Evolutionary conservation across 2,113 vertebrate genomes (phyloP).

Genomic region (Orientallactaga bullata): DNA sequence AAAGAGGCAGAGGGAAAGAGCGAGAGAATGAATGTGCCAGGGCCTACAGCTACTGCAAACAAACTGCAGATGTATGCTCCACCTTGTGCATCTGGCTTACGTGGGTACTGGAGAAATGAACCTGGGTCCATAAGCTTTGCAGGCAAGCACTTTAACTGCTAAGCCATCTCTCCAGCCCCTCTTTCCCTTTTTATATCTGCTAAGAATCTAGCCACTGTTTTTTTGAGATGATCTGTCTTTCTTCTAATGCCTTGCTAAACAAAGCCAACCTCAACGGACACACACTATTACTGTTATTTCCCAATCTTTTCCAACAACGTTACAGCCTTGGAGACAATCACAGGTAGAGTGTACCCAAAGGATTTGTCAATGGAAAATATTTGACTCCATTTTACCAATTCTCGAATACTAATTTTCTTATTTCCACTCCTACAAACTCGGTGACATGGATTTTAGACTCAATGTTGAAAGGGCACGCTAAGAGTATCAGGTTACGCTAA

Average conservation of each 20-base stretch:
- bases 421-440: not conserved
- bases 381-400: not conserved
- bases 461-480: not conserved
- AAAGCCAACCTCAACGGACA: not conserved
- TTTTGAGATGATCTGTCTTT: not conserved
- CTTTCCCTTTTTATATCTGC: not conserved
- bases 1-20: too few relatives aligned
- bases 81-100: too few relatives aligned
- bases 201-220: not conserved
- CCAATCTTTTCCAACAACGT: not conserved
- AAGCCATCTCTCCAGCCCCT: not conserved
- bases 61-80: too few relatives aligned
- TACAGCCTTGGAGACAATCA: not conserved
- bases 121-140: too few relatives aligned
- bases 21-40: too few relatives aligned
- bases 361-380: not conserved
- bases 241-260: not conserved
- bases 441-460: not conserved
- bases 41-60: too few relatives aligned
- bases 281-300: not conserved
- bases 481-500: not conserved
- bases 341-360: not conserved
- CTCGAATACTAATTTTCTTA: not conserved
- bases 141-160: too few relatives aligned
- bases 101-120: too few relatives aligned